phyloP scores from a whole-genome alignment of 1,140 invertebrate genomes.

The Zaprionus kolodkinae region DNA sequence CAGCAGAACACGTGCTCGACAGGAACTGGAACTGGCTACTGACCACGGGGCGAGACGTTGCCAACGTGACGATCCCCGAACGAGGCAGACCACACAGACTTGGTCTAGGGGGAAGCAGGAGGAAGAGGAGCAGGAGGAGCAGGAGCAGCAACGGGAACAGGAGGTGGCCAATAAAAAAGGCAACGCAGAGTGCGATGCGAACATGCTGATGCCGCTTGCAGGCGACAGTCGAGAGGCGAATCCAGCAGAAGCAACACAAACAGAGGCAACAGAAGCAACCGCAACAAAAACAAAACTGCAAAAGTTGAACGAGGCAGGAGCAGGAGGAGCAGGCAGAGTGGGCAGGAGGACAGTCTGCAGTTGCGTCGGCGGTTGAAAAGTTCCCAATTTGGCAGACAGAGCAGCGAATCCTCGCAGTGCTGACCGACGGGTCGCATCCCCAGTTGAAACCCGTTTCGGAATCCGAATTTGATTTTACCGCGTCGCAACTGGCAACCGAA shows the following conservation, averaged over 20 bases:
- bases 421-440: not conserved
- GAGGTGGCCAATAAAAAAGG: slow-evolving; percentile 69
- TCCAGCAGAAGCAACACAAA: slow-evolving; percentile 27
- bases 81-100: slow-evolving; percentile 21
- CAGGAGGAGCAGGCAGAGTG: not conserved
- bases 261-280: slow-evolving; percentile 45
- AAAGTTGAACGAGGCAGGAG: slow-evolving; percentile 56
- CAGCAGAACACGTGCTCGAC: slow-evolving; percentile 44
- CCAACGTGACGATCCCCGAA: slow-evolving; percentile 37
- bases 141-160: not conserved
- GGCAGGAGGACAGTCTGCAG: slow-evolving; percentile 20
- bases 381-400: slow-evolving; percentile 64
- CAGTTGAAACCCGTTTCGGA: not conserved
- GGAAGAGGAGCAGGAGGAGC: not conserved
- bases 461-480: slow-evolving; percentile 72
- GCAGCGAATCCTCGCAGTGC: slow-evolving; percentile 12
- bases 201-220: slow-evolving; percentile 57
- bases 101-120: slow-evolving; percentile 10
- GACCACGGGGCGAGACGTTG: slow-evolving; percentile 35
- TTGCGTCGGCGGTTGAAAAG: slow-evolving; percentile 54
- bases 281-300: slow-evolving; percentile 72
- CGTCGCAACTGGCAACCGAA: slow-evolving; percentile 45
- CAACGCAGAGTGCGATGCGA: slow-evolving; percentile 43
- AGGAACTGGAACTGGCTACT: slow-evolving; percentile 29
- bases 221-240: slow-evolving; percentile 52